Conservation (phyloP, 2,797 vertebrate genomes). For the Hemibagrus guttatus region DNA sequence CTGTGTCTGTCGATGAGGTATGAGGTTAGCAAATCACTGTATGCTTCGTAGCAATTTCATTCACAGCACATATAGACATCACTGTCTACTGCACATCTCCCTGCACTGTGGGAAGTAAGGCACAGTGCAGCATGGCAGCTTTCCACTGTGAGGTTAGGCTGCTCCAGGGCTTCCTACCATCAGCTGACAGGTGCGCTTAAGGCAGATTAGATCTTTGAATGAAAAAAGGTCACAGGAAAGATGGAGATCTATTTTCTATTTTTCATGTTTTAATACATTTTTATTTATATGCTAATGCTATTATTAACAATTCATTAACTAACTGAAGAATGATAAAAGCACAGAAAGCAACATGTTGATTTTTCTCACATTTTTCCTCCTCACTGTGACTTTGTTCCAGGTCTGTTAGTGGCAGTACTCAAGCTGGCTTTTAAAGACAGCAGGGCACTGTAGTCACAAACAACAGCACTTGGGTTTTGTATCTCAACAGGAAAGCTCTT, state of each 20-base stretch:
- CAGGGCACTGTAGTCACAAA: neutral
- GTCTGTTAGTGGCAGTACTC: neutral
- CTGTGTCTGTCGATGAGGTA: neutral
- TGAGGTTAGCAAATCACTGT: neutral
- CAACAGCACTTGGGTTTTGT: neutral
- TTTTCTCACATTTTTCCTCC: neutral
- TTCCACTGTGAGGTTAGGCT: slow-evolving; percentile 20
- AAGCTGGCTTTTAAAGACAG: neutral
- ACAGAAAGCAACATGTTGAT: neutral
- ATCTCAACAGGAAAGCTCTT: neutral
- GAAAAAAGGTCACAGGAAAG: neutral
- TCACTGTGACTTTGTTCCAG: neutral
- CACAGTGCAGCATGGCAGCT: neutral
- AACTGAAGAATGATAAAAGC: neutral
- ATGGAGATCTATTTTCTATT: neutral
- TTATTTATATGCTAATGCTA: neutral
- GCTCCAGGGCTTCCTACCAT: slow-evolving; percentile 1
- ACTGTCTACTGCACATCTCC: neutral
- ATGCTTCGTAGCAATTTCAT: neutral
- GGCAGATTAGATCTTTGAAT: neutral
- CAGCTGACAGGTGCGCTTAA: neutral
- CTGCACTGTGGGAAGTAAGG: neutral
- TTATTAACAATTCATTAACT: slow-evolving; percentile 2
- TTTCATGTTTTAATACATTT: neutral
- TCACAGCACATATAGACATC: neutral